Conservation (phyloP, 2,113 vertebrate species). For the Meles meles region DNA sequence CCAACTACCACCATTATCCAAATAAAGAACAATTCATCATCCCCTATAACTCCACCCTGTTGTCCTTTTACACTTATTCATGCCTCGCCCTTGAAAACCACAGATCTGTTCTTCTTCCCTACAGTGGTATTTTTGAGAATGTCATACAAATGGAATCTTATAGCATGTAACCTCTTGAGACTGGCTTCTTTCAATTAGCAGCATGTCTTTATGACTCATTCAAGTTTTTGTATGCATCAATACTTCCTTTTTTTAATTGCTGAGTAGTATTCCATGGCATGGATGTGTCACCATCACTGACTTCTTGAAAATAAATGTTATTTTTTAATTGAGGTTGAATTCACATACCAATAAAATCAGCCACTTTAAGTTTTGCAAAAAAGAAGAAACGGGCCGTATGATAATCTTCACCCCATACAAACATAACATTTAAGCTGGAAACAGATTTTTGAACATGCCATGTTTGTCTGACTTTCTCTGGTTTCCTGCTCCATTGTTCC, state of each 20-base stretch:
- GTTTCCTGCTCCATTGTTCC: neutral
- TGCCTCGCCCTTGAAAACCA: neutral
- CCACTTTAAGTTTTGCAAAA: slow-evolving; percentile 1
- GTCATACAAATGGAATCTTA: neutral
- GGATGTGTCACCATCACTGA: neutral
- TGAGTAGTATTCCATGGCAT: neutral
- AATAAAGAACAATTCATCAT: neutral
- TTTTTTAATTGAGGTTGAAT: neutral
- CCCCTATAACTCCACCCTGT: neutral
- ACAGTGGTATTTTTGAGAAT: neutral
- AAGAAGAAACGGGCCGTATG: neutral
- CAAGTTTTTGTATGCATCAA: neutral
- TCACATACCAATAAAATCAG: neutral
- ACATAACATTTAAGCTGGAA: neutral
- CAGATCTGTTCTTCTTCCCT: neutral
- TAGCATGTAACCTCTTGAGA: neutral
- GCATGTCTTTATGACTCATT: neutral
- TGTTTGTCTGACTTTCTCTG: slow-evolving; percentile 28
- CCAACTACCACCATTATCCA: neutral
- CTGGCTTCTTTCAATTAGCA: neutral
- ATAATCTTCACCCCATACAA: neutral
- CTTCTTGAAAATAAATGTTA: neutral
- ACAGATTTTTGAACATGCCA: slow-evolving; percentile 13
- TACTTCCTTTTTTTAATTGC: neutral
- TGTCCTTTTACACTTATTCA: neutral